Conservation (phyloP, 1,140 invertebrate genomes). For the Aplysia californica region DNA sequence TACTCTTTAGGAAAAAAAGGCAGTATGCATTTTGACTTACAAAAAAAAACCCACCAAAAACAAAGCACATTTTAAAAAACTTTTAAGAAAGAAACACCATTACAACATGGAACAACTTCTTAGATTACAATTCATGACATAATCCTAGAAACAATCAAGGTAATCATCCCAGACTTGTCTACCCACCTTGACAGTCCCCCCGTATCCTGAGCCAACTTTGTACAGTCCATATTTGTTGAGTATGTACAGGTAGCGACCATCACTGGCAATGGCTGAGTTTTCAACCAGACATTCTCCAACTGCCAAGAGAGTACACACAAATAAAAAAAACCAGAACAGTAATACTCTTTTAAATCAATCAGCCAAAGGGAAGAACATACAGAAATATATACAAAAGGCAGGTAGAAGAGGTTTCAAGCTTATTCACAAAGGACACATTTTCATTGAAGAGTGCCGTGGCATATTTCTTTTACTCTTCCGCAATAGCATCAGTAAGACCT, state of each 20-base stretch:
- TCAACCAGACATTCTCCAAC: slow-evolving; percentile 32
- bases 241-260: slow-evolving; percentile 90
- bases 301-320: neutral
- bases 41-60: neutral
- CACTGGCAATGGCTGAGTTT: slow-evolving; percentile 79
- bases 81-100: neutral
- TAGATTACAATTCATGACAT: too few relatives aligned
- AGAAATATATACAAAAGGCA: too few relatives aligned
- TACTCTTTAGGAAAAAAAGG: slow-evolving; percentile 4
- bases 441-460: too few relatives aligned
- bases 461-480: too few relatives aligned
- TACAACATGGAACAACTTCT: too few relatives aligned
- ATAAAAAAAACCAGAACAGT: neutral
- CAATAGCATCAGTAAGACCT: too few relatives aligned
- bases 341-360: too few relatives aligned
- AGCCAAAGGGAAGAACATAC: too few relatives aligned
- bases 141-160: too few relatives aligned
- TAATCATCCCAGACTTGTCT: too few relatives aligned
- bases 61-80: neutral
- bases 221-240: slow-evolving; percentile 79
- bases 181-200: slow-evolving; percentile 87
- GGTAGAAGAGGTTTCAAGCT: too few relatives aligned
- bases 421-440: too few relatives aligned
- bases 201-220: slow-evolving; percentile 94
- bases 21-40: neutral